A percentile compares a stretch with the other conserved stretches of the same genome.
These are phyloP conservation scores for Uria aalge DNA, from an alignment of 2,113 vertebrate species.

Conservation along the genomic window DNA sequence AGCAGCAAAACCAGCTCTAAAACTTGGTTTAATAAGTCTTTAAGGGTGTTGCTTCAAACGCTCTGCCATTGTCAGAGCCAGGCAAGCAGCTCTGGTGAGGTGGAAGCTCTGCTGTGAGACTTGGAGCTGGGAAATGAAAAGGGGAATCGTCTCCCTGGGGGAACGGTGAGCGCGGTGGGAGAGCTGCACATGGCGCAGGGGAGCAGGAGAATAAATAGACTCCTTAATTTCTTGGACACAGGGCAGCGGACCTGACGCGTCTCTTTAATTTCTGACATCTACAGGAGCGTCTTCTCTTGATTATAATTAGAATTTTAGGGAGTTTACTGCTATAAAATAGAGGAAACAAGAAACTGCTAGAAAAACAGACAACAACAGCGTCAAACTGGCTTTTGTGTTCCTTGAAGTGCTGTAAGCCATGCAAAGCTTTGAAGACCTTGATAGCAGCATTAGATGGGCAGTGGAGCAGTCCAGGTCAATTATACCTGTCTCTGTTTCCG, in stretches of 20 bases:
- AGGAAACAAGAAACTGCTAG: not conserved
- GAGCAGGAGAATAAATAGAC: not conserved
- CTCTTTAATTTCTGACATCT: not conserved
- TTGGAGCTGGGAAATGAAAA: not conserved
- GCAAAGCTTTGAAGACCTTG: not conserved
- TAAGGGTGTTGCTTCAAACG: not conserved
- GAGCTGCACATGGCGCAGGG: not conserved
- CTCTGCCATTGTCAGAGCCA: not conserved
- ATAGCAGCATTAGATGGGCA: not conserved
- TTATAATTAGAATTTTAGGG: not conserved
- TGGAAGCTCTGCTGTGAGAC: not conserved
- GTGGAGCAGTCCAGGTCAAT: not conserved
- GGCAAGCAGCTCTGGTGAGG: not conserved
- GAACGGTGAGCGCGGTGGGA: not conserved
- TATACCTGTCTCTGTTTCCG: not conserved
- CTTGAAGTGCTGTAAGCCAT: not conserved
- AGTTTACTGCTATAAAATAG: not conserved
- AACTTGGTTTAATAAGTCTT: not conserved
- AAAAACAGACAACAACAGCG: not conserved
- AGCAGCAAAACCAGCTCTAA: not conserved
- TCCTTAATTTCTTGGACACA: not conserved
- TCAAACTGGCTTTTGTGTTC: not conserved
- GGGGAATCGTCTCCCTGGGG: not conserved
- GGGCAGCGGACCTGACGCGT: not conserved
- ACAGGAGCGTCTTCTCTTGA: not conserved